Evolutionary conservation across 2,888 invertebrate species (phyloP), one percentile per base, ranked within the genome.

Genomic region (Zaprionus lineosus): DNA sequence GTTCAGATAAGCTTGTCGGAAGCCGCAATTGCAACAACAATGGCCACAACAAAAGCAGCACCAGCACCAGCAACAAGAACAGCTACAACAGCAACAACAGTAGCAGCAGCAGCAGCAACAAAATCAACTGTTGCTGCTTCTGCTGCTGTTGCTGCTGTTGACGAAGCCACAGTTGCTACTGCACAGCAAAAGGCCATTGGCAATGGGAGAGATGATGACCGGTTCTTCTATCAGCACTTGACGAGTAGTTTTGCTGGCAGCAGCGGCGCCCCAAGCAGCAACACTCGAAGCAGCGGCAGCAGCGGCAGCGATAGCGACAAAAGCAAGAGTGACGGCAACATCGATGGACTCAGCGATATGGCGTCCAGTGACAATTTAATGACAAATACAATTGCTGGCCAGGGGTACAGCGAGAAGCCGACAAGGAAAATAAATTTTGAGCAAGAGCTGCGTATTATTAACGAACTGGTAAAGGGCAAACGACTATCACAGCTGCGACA

Each of bases 371-470:
- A 78, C 62, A 78, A 69, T 71, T 71, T 82, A 60, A 84, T 84
- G 83, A 71, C 83, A 64, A 84, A 82, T 18, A 71, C 75, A 57
- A 81, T 81, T 43, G 72, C 21, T 6, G 73, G 57, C n/a, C 59
- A 55, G 51, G 41, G 64, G 9, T 67, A 63, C 16, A 46, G 55
- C n/a, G 81, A 55, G 31, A 56, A 39, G 26, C 58, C 39, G 61
- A 63, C 74, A 57, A 77, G 81, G 74, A 75, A 84, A 79, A 77
- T 74, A 46, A 79, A 88, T 77, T 77, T 85, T 31, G 71, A 62
- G 29, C 71, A 84, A 57, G 89, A 88, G 63, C 59, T 89, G 70
- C 83, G 84, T 53, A 74, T 78, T 56, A 89, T 89, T 70, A 89
- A 89, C 58, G 84, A 84, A 59, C 71, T 89, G 76, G 89, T 89